Conservation (phyloP, 2,797 vertebrate species). For the Adelosebastes latens region DNA sequence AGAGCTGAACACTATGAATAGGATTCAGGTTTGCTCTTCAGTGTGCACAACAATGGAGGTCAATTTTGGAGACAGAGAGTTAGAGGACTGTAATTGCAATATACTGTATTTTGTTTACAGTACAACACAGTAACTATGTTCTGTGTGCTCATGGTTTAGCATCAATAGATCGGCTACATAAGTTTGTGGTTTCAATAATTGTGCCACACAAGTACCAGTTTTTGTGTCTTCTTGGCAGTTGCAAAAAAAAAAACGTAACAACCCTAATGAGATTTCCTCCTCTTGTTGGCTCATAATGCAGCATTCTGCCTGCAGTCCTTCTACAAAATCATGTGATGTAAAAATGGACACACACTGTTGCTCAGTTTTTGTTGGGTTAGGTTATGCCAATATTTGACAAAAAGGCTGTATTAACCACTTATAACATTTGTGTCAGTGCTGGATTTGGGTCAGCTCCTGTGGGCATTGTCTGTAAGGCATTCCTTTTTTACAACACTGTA, state of each 20-base stretch:
- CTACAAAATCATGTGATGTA: slow-evolving; percentile 7
- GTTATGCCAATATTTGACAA: slow-evolving; percentile 25
- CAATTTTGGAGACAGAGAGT: too few relatives aligned
- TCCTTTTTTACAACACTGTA: slow-evolving; percentile 14
- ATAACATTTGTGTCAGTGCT: slow-evolving; percentile 7
- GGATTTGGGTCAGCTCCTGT: slow-evolving; percentile 56
- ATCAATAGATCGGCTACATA: not conserved
- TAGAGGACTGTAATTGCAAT: too few relatives aligned
- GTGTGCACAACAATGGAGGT: too few relatives aligned
- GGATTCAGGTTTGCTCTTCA: too few relatives aligned
- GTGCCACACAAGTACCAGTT: not conserved
- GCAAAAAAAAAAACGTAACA: not conserved
- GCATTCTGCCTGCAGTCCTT: not conserved
- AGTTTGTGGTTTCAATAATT: not conserved
- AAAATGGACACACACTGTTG: slow-evolving; percentile 11
- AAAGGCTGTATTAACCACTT: slow-evolving; percentile 27
- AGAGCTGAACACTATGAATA: too few relatives aligned
- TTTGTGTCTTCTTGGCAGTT: too few relatives aligned
- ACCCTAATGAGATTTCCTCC: slow-evolving; percentile 39
- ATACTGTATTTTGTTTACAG: too few relatives aligned
- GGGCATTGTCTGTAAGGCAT: slow-evolving; percentile 38
- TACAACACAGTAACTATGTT: too few relatives aligned
- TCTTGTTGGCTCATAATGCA: not conserved
- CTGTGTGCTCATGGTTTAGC: too few relatives aligned
- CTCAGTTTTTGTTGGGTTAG: slow-evolving; percentile 4